Base-by-base conservation (phyloP, 2,113 vertebrate genomes). In the Chrysochloris asiatica region DNA sequence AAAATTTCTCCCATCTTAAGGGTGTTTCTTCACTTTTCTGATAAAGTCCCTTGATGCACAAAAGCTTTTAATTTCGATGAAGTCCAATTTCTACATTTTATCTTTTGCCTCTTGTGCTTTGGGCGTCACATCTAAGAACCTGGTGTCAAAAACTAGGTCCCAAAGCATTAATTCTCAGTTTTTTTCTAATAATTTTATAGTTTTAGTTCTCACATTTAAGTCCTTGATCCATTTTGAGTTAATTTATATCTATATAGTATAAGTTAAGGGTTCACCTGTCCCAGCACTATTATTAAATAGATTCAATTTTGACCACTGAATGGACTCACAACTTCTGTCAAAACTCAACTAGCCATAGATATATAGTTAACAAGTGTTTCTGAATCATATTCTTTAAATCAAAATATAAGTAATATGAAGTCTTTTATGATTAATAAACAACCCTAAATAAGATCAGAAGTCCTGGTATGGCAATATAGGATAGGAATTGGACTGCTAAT, bases 381-480 rank as follows among this genome's bases (percentile, higher is more conserved):
- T 84, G 47, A 89, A 71, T 26, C 54, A 77, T 2, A 86, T 89
- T 95, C 38, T 19, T 95, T 89, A 61, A 59, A 50, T 67, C 26
- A 84, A 77, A 95, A 71, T 48, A 48, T 13, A 72, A 81, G n/a
- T 78, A 82, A 77, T 36, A 73, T 38, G 5, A 26, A 72, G 26
- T 47, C 79, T 5, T 80, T 41, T 56, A 54, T 59, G 52, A 83
- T 75, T 86, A 86, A 75, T 78, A 94, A 83, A n/a, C 26, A 89
- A 79, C 26, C 14, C 33, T 45, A 84, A 83, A 80, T 82, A 47
- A 92, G 26, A 4, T 4, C 26, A 61, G 48, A 50, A 16, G 48
- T n/a, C n/a, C n/a, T n/a, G n/a, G n/a, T n/a, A n/a, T n/a, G 48
- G 16, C 48, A 50, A 50, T 50, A 16, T 16, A 50, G 48, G 48